phyloP scores from a whole-genome alignment of 1,140 invertebrate species.

The Phymorhynchus buccinoides region DNA sequence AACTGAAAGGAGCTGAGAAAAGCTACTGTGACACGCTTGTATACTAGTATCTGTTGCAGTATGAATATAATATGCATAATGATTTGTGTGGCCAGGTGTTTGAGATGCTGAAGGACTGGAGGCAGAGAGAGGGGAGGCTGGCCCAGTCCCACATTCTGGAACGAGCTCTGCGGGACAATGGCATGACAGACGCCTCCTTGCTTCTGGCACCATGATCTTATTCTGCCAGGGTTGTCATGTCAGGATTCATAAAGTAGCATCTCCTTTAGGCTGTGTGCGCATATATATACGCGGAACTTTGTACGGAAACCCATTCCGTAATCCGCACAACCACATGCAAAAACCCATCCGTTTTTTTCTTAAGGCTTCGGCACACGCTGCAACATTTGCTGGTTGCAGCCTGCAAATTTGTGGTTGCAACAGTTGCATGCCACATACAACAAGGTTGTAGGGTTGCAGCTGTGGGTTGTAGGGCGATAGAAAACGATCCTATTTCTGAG shows the following conservation, averaged over 20 bases:
- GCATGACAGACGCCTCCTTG: slow-evolving; percentile 60
- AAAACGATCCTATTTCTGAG: too few species aligned
- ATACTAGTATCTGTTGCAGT: too few species aligned
- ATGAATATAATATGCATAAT: too few species aligned
- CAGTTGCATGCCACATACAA: too few species aligned
- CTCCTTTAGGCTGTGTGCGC: not conserved
- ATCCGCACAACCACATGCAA: not conserved
- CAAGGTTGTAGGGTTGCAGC: too few species aligned
- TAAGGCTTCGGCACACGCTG: too few species aligned
- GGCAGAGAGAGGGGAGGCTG: slow-evolving; percentile 52
- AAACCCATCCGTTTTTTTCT: too few species aligned
- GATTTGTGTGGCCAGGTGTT: slow-evolving; percentile 48
- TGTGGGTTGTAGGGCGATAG: too few species aligned
- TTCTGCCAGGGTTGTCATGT: not conserved
- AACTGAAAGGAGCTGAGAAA: too few species aligned
- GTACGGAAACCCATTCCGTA: not conserved
- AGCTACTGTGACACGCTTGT: too few species aligned
- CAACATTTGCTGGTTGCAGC: too few species aligned
- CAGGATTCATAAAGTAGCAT: not conserved
- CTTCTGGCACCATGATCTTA: slow-evolving; percentile 44
- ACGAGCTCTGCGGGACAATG: slow-evolving; percentile 49
- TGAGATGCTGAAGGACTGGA: slow-evolving; percentile 58
- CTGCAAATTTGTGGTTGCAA: too few species aligned
- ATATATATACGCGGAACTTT: not conserved
- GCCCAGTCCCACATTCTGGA: slow-evolving; percentile 53